Conservation (phyloP, 2,888 invertebrate genomes). For the Cephus spinipes region DNA sequence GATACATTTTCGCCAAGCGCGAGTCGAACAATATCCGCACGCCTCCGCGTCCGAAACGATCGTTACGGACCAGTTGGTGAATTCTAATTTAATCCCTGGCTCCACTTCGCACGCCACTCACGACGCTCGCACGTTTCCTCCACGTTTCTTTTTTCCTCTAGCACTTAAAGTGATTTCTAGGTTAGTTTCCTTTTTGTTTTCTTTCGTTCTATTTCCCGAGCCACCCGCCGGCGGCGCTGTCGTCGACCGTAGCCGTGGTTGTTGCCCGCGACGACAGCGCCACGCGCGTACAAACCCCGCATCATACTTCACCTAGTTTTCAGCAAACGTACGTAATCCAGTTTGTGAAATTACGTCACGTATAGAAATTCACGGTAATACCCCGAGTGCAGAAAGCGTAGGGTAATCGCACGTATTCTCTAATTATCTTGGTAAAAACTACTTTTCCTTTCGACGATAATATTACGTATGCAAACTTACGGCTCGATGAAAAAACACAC, state of each 20-base stretch:
- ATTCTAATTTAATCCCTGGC: not conserved
- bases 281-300: not conserved
- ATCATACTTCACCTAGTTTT: not conserved
- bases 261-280: not conserved
- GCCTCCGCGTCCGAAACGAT: not conserved
- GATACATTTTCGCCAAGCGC: not conserved
- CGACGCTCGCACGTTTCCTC: not conserved
- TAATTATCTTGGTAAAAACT: slow-evolving; percentile 23
- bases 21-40: not conserved
- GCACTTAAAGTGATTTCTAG: not conserved
- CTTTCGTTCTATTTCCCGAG: not conserved
- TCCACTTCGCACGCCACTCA: not conserved
- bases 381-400: slow-evolving; percentile 56
- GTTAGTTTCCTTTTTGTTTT: not conserved
- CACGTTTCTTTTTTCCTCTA: not conserved
- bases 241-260: not conserved
- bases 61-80: not conserved
- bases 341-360: slow-evolving; percentile 46
- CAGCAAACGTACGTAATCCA: not conserved
- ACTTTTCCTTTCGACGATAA: not conserved
- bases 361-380: slow-evolving; percentile 52
- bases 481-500: not conserved
- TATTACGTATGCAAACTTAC: not conserved
- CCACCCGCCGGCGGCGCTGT: not conserved
- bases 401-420: slow-evolving; percentile 41